Evolutionary conservation across 2,113 vertebrate genomes (phyloP), one percentile per base, ranked within the genome.

Genomic region (Polypterus senegalus): DNA sequence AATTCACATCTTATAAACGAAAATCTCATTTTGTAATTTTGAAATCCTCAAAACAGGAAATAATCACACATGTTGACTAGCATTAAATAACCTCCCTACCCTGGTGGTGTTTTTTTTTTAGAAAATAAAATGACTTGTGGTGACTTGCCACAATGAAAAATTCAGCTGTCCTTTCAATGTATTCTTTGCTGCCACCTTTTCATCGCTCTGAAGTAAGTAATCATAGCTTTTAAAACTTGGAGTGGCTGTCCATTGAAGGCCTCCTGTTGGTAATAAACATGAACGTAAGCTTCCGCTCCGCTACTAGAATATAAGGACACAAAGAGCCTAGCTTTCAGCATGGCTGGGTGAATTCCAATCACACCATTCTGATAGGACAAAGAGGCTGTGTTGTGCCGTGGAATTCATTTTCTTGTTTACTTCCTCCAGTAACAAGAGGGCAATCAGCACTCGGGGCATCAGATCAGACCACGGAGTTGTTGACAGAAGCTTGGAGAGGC

Each of bases 351-450:
- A 1, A 63, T 75, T 81, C 86, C 87, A 89, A 81, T 81, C 81
- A 81, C 77, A 79, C 83, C 83, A 83, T 86, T 87, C 80, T 83
- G 84, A 84, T 80, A 82, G 84, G 79, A 91, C 86, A 89, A 88
- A 88, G 86, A 83, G 81, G 69, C 85, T 88, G 85, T 90, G 84
- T 89, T 87, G 81, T 79, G 61, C 73, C 72, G 80, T 83, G 82
- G 89, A 88, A 88, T 90, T 87, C 79, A 88, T 88, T 88, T 89
- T 89, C 85, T 87, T 89, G 86, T 90, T 90, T 89, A 91, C 84
- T 89, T 90, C 86, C 86, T 88, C 78, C 79, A 84, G 86, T 87
- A 90, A 90, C 85, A 87, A 87, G 86, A 83, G 83, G 81, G 83
- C 86, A 88, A 85, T 89, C 87, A 84, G 79, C 86, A 80, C 86